A percentile compares a stretch with the other conserved stretches of the same genome.
phyloP scores from a whole-genome alignment of 2,888 invertebrate species.

The Drosophila conformis region DNA sequence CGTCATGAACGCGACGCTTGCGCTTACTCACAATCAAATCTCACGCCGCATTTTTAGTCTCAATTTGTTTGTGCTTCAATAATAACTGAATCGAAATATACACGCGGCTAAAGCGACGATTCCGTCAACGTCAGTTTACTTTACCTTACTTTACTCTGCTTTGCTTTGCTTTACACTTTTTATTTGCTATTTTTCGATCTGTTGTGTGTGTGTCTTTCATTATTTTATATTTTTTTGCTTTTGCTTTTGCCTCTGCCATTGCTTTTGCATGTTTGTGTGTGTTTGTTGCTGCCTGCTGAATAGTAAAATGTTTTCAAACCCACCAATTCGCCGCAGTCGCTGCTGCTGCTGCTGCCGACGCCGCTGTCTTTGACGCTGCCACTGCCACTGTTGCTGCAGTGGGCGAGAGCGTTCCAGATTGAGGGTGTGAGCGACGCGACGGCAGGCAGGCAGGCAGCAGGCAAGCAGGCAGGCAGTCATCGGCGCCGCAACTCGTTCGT shows the following conservation, averaged over 20 bases:
- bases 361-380: conserved; percentile 1
- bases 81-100: conserved; percentile 80
- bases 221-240: conserved; percentile 33
- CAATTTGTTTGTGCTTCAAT: conserved; percentile 82
- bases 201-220: conserved; percentile 28
- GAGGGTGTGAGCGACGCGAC: conserved; percentile 29
- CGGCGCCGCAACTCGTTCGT: conserved; percentile 52
- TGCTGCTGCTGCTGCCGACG: conserved; percentile 1
- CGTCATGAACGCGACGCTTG: conserved; percentile 58
- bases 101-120: conserved; percentile 76
- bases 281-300: conserved; percentile 46
- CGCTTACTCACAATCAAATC: conserved; percentile 82
- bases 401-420: conserved; percentile 43
- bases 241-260: conserved; percentile 61
- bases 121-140: conserved; percentile 74
- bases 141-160: conserved; percentile 42
- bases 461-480: conserved; percentile 12
- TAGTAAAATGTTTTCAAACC: conserved; percentile 51
- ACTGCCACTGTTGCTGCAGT: conserved; percentile 36
- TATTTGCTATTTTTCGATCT: conserved; percentile 37
- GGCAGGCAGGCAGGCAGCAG: conserved; percentile 2
- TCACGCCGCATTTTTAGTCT: conserved; percentile 83
- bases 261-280: conserved; percentile 53
- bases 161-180: conserved; percentile 37
- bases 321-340: conserved; percentile 28